Base-by-base conservation (phyloP, 2,797 vertebrate genomes). In the Prunella strophiata region DNA sequence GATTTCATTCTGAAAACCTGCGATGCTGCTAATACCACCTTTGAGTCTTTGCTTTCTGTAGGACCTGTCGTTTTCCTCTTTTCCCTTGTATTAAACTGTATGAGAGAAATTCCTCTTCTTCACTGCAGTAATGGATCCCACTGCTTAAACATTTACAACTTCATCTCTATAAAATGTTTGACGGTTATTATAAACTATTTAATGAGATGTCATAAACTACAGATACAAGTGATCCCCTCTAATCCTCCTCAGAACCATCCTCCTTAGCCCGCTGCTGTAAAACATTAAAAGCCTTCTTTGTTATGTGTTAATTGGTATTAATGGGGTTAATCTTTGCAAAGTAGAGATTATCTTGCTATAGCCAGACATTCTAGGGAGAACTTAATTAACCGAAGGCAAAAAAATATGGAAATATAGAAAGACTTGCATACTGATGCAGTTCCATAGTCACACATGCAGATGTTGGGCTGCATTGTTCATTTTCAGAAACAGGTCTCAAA, bases 231-330 rank as follows among this genome's bases (percentile, higher is more conserved):
- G 91, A 90, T 89, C 58, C 36, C 7, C 8, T 91, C 54, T 95
- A 95, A 96, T 94, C 82, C 32, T 86, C 23, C 59, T 88, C 47
- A 65, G 16, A 73, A 75, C 30, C 10, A 61, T 88, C 72, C 62
- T 96, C 87, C 74, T 86, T 78, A 68, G 45, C 57, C 48, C 7
- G 13, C 34, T 58, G 20, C 67, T 89, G 57, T 94, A 95, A 95
- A 96, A 73, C 71, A 89, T 84, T 89, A 90, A 95, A 95, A 96
- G 38, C 52, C 38, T 58, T 67, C 72, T 94, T 96, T 96, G 52
- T 82, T 79, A 83, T 52, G 14, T 79, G 57, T 89, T 97, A 96
- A 97, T 96, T 96, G 72, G 34, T 95, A 95, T 94, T 93, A 97
- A 95, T 94, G 91, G 91, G 78, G 86, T 95, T 97, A 95, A 92